These are phyloP conservation scores for Latheticus oryzae DNA, from an alignment of 2,888 invertebrate genomes.

Conservation along the genomic window DNA sequence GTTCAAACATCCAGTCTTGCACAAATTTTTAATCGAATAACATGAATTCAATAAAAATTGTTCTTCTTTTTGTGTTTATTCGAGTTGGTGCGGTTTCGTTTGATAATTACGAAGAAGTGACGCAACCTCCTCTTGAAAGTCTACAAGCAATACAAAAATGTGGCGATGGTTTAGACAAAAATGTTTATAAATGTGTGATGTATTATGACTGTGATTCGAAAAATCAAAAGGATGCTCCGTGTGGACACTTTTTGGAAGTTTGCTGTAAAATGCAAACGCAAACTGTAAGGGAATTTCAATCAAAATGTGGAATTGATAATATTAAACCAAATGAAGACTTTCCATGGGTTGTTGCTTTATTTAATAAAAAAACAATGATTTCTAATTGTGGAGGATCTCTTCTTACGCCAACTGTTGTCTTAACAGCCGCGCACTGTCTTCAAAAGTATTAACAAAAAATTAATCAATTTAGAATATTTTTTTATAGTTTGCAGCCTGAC, in stretches of 20 bases:
- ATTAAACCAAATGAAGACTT: constrained; percentile 85
- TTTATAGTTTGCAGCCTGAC: constrained; percentile 31
- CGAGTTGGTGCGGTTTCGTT: not conserved
- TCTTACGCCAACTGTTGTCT: constrained; percentile 81
- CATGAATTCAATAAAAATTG: too few species aligned
- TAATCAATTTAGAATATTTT: constrained; percentile 5
- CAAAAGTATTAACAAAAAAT: constrained; percentile 60
- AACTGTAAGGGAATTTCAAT: constrained; percentile 66
- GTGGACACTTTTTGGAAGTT: constrained; percentile 77
- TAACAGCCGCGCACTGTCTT: constrained; percentile 85
- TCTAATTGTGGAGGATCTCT: constrained; percentile 83
- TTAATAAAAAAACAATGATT: constrained; percentile 64
- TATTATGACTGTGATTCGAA: constrained; percentile 77
- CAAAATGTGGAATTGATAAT: constrained; percentile 69
- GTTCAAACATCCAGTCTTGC: too few species aligned
- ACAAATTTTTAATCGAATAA: too few species aligned
- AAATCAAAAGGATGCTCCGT: constrained; percentile 67
- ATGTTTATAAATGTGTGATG: constrained; percentile 78
- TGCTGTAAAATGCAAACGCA: constrained; percentile 69
- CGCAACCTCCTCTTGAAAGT: constrained; percentile 42
- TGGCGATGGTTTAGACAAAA: constrained; percentile 60
- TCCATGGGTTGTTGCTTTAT: constrained; percentile 86
- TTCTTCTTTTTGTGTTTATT: not conserved
- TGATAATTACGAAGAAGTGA: constrained; percentile 47
- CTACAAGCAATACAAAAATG: constrained; percentile 49